Evolutionary conservation across 2,797 vertebrate genomes (phyloP), one percentile per base, ranked within the genome.

Genomic region (Chloroceryle inda): DNA sequence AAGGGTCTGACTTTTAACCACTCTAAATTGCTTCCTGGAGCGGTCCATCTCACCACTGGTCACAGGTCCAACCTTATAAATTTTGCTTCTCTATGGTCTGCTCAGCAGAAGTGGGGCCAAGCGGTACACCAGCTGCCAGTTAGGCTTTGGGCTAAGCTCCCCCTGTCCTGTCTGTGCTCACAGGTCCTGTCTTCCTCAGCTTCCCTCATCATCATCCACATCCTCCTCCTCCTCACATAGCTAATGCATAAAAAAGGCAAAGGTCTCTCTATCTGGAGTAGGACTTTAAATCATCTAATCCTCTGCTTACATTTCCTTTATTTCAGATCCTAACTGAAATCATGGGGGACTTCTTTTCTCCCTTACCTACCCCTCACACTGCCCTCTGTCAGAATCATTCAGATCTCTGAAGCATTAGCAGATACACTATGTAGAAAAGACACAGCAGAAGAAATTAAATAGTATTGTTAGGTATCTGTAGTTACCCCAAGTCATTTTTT

Each of bases 391-490:
- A 87, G 72, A 92, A 94, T 66, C 77, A 84, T 75, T 95, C 91
- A 94, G 58, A 56, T 89, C 45, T 80, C 55, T 64, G 52, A 82
- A 94, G 90, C 83, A 75, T 63, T 78, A 80, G 52, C 55, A 88
- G 80, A 91, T 58, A 94, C 21, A 77, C 76, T 75, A 42, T 42
- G 67, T 63, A 84, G 87, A 66, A 96, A 94, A 95, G 52, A 96
- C 49, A 89, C 0, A 13, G 72, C 68, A 97, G 80, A 94, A 95
- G 80, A 96, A 97, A 97, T 96, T 96, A 95, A 94, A 95, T 92
- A 88, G 87, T 67, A 96, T 96, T 97, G 95, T 96, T 96, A 94
- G 85, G 73, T 95, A 64, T 84, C 96, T 96, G 94, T 94, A 96
- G 96, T 97, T 97, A 97, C 90, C 19, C 75, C 64, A 76, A 94